phyloP scores from a whole-genome alignment of 2,888 invertebrate genomes.

The Drosophila dives region DNA sequence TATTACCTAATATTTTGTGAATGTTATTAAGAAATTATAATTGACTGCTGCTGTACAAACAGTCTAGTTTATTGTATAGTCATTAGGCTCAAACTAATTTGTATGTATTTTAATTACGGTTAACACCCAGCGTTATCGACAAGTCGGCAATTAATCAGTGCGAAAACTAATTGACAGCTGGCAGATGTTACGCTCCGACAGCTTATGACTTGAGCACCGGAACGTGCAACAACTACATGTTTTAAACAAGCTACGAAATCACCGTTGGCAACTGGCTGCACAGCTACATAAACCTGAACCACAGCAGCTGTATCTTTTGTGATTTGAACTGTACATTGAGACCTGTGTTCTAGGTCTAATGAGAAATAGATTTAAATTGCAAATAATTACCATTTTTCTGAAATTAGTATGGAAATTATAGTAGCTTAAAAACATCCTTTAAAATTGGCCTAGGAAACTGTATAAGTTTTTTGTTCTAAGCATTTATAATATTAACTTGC shows the following conservation, averaged over 20 bases:
- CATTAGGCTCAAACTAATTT: conserved; percentile 32
- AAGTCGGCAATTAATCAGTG: conserved; percentile 56
- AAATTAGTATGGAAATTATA: not conserved
- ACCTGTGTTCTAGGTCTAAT: not conserved
- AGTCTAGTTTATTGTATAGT: conserved; percentile 25
- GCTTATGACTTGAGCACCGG: conserved; percentile 35
- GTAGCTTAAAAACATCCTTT: not conserved
- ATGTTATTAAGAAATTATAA: not conserved
- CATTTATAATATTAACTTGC: not conserved
- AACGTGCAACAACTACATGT: conserved; percentile 24
- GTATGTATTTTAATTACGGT: conserved; percentile 36
- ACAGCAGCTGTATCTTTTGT: conserved; percentile 6
- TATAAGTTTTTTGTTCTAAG: not conserved
- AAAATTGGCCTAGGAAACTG: not conserved
- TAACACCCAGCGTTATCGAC: conserved; percentile 47
- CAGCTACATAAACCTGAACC: conserved; percentile 45
- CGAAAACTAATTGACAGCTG: conserved; percentile 57
- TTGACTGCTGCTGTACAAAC: not conserved
- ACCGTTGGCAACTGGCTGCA: conserved; percentile 39
- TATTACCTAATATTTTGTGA: not conserved
- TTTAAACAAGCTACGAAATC: conserved; percentile 9
- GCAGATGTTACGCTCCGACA: conserved; percentile 60
- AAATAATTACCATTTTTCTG: not conserved
- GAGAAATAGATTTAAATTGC: not conserved
- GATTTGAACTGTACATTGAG: not conserved